Conservation (phyloP, 64 coral and sea anemone genomes). For the Dendronephthya gigantea region DNA sequence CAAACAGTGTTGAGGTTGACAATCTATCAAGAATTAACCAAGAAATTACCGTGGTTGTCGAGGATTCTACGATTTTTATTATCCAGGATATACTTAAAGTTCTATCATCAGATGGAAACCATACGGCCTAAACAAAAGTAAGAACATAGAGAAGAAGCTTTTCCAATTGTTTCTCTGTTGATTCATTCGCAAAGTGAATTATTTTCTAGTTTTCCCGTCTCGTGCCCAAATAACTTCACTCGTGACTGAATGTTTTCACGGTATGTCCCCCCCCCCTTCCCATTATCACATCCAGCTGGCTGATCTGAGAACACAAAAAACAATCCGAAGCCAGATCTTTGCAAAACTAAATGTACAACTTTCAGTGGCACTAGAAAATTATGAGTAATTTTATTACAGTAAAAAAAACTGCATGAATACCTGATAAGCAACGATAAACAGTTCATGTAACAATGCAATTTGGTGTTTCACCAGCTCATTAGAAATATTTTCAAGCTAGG, state of each 20-base stretch:
- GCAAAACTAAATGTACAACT: no score
- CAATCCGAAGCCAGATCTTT: no score
- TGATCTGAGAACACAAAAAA: no score
- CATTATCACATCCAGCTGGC: no score
- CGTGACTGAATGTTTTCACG: no score
- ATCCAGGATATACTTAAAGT: constrained; percentile 78
- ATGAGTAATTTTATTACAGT: no score
- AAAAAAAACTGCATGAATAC: background rate
- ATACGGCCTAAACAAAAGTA: constrained; percentile 40
- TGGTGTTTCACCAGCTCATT: background rate
- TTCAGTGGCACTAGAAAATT: no score
- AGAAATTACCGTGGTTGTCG: constrained; percentile 38
- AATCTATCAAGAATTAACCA: background rate
- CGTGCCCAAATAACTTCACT: no score
- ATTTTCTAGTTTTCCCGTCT: no score
- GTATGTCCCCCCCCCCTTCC: no score
- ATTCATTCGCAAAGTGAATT: no score
- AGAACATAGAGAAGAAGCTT: background rate
- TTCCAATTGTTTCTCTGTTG: no score
- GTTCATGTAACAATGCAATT: background rate
- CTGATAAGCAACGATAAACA: constrained; percentile 6
- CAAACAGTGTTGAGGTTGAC: background rate
- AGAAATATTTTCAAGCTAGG: background rate
- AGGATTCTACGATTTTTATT: constrained; percentile 67
- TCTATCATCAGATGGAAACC: constrained; percentile 65